phyloP scores from a whole-genome alignment of 2,888 invertebrate species.

The Papilio protenor region DNA sequence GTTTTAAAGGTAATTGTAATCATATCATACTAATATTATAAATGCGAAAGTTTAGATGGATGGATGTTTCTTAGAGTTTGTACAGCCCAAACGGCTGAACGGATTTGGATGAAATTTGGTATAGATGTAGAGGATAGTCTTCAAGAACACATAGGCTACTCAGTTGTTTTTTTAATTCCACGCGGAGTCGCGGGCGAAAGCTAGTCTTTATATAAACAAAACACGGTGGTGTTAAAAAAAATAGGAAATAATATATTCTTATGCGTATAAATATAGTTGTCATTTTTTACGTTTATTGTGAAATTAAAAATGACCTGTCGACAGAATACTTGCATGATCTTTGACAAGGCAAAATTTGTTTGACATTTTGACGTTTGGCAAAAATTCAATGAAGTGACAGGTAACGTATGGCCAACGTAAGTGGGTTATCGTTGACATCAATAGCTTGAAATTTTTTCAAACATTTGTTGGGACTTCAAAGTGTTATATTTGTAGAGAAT shows the following conservation, averaged over 20 bases:
- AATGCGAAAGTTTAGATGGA: too few relatives aligned
- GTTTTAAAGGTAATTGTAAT: too few relatives aligned
- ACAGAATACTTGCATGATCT: conserved; percentile 19
- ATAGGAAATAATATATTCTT: neutral
- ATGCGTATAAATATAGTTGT: neutral
- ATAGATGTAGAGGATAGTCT: too few relatives aligned
- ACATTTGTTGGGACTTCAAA: conserved; percentile 26
- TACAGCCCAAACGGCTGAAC: too few relatives aligned
- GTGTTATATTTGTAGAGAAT: conserved; percentile 3
- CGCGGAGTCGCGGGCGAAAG: too few relatives aligned
- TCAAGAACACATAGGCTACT: too few relatives aligned
- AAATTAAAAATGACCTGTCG: conserved; percentile 30
- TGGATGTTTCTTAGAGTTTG: too few relatives aligned
- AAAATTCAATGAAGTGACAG: conserved; percentile 38
- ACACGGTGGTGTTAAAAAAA: neutral
- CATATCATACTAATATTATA: too few relatives aligned
- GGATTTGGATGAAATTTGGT: too few relatives aligned
- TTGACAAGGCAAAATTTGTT: conserved; percentile 27
- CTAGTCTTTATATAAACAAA: neutral
- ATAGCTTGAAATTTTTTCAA: neutral
- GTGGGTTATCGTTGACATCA: conserved; percentile 29
- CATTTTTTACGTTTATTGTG: neutral
- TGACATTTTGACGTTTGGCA: conserved; percentile 37
- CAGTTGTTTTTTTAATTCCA: too few relatives aligned
- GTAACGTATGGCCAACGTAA: conserved; percentile 38